Evolutionary conservation across 1,140 invertebrate species (phyloP), one percentile per base, ranked within the genome.

Genomic region (Leptinotarsa texana): DNA sequence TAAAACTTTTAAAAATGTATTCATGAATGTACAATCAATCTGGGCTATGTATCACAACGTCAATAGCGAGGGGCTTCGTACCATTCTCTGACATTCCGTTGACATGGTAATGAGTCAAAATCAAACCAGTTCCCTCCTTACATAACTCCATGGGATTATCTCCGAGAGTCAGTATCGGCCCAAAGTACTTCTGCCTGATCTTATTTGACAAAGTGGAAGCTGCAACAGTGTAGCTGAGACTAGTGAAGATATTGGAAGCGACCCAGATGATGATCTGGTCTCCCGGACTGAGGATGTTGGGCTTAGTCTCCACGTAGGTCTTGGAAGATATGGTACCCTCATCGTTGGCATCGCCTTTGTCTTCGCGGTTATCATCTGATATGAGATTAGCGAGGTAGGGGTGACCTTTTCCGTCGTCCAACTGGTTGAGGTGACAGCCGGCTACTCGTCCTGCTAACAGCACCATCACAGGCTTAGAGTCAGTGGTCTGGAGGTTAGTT

Each of bases 181-280:
- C 81, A 73, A 70, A 83, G 72, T 80, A 81, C 71, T 82, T 82
- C 61, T 80, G 73, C 63, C 78, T 77, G 13, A 80, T 78, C 51
- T 78, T 69, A 17, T 81, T 81, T 67, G 76, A 72, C 15, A 77
- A 63, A 3, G 80, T 79, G 4, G 81, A 83, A 11, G 81, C 72
- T 8, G 82, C 81, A 33, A 80, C 75, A 3, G 80, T 82, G 65
- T 82, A 82, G 47, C 73, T 77, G 33, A 79, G 75, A 62, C 78
- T 78, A 8, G 78, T 78, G 8, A 72, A 63, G 18, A 81, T 48
- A 72, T 82, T 81, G 22, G 79, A 83, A 8, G 76, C 78, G 3
- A 83, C 47, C 80, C 80, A 81, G 22, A 81, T 72, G 17, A 81
- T 71, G 15, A 80, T 77, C 63, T 71, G 73, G 48, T 81, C 80